A percentile compares a stretch with the other conserved stretches of the same genome.
phyloP scores from a whole-genome alignment of 2,797 vertebrate species.

The Lutjanus campechanus region DNA sequence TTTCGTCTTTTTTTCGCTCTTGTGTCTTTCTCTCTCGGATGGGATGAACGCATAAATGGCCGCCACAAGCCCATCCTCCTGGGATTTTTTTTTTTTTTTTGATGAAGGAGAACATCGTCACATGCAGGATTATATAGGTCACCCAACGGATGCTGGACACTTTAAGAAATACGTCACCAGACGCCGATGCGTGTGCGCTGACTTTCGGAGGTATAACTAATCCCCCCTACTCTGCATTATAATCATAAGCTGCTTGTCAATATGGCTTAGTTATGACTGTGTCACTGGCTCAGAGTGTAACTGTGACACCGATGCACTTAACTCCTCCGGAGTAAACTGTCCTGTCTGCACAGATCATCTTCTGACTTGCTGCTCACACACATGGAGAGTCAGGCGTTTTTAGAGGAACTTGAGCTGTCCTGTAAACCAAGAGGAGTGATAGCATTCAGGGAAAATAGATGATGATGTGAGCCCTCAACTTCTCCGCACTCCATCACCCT shows the following conservation, averaged over 20 bases:
- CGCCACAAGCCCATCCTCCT: background rate
- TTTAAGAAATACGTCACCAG: slow-evolving; percentile 32
- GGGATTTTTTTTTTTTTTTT: background rate
- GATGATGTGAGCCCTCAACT: slow-evolving; percentile 14
- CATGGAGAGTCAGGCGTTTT: background rate
- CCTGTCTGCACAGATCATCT: slow-evolving; percentile 43
- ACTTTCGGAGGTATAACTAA: slow-evolving; percentile 32
- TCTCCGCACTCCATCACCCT: slow-evolving; percentile 16
- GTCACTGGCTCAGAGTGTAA: slow-evolving; percentile 34
- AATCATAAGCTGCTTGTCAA: slow-evolving; percentile 55
- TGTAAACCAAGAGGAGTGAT: slow-evolving; percentile 14
- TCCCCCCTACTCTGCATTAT: slow-evolving; percentile 36
- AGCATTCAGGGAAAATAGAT: background rate
- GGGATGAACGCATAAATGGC: slow-evolving; percentile 33
- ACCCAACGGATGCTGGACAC: slow-evolving; percentile 16
- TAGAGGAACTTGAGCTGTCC: slow-evolving; percentile 27
- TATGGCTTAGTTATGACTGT: slow-evolving; percentile 44
- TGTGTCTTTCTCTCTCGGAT: slow-evolving; percentile 16
- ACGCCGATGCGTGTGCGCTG: background rate
- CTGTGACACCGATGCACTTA: slow-evolving; percentile 37
- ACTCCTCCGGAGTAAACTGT: slow-evolving; percentile 28
- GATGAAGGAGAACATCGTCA: background rate
- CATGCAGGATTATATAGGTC: slow-evolving; percentile 36
- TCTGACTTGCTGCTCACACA: slow-evolving; percentile 17
- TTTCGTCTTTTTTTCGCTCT: slow-evolving; percentile 47